These are phyloP conservation scores for Chaetodon trifasciatus DNA, from an alignment of 2,797 vertebrate species.

Conservation along the genomic window DNA sequence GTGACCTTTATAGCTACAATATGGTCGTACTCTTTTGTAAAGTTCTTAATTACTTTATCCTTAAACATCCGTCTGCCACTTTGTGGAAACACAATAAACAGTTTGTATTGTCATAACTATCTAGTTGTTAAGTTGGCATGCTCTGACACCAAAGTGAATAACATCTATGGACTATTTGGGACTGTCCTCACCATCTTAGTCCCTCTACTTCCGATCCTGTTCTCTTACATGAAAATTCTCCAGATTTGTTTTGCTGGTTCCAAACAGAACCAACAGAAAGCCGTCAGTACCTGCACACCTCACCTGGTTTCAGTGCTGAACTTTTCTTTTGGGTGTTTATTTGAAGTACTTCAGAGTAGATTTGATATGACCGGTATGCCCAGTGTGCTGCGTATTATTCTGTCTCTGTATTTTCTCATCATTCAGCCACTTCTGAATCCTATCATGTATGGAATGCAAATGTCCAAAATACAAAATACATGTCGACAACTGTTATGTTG, in stretches of 20 bases:
- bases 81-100: constrained; percentile 52
- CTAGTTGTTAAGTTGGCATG: constrained; percentile 54
- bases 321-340: neutral
- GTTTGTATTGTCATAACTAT: constrained; percentile 58
- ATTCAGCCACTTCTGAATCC: constrained; percentile 61
- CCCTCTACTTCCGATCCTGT: constrained; percentile 37
- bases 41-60: neutral
- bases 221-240: constrained; percentile 53
- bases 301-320: constrained; percentile 36
- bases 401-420: constrained; percentile 65
- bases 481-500: constrained; percentile 21
- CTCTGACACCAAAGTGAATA: constrained; percentile 26
- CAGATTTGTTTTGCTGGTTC: constrained; percentile 47
- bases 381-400: neutral
- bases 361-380: constrained; percentile 24
- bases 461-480: constrained; percentile 46
- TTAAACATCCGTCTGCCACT: constrained; percentile 5
- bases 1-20: neutral
- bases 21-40: constrained; percentile 32
- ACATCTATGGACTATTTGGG: constrained; percentile 26
- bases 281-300: constrained; percentile 54
- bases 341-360: constrained; percentile 23
- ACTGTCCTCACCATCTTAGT: neutral
- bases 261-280: constrained; percentile 43
- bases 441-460: constrained; percentile 61